phyloP scores from a whole-genome alignment of 2,113 vertebrate species.

The Halcyon senegalensis region DNA sequence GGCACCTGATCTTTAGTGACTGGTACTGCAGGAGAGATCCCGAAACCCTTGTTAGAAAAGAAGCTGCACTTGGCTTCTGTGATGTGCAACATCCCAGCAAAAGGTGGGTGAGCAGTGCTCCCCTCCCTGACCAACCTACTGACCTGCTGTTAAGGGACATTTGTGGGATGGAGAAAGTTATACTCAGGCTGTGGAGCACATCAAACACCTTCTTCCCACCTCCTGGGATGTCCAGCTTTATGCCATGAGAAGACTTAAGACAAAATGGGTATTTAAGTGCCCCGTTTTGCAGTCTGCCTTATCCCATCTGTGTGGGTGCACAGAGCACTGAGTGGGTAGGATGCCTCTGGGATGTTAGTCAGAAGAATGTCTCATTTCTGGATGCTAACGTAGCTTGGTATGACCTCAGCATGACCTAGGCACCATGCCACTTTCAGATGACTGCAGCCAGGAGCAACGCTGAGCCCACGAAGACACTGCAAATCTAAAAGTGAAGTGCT shows the following conservation, averaged over 20 bases:
- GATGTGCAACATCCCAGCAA: neutral
- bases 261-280: neutral
- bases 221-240: neutral
- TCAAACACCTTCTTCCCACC: neutral
- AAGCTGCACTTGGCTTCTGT: neutral
- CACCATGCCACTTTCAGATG: neutral
- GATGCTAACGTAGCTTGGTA: neutral
- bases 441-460: neutral
- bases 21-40: neutral
- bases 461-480: neutral
- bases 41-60: neutral
- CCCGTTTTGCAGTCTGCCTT: neutral
- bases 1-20: neutral
- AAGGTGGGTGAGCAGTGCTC: neutral
- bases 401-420: constrained; percentile 14
- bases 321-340: neutral
- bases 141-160: neutral
- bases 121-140: neutral
- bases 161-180: neutral
- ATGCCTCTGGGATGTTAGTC: neutral
- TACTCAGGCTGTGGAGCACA: neutral
- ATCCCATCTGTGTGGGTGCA: neutral
- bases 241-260: neutral
- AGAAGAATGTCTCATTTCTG: constrained; percentile 24
- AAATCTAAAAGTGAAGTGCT: neutral